These are phyloP conservation scores for Merluccius polli DNA, from an alignment of 2,797 vertebrate genomes.

Conservation along the genomic window DNA sequence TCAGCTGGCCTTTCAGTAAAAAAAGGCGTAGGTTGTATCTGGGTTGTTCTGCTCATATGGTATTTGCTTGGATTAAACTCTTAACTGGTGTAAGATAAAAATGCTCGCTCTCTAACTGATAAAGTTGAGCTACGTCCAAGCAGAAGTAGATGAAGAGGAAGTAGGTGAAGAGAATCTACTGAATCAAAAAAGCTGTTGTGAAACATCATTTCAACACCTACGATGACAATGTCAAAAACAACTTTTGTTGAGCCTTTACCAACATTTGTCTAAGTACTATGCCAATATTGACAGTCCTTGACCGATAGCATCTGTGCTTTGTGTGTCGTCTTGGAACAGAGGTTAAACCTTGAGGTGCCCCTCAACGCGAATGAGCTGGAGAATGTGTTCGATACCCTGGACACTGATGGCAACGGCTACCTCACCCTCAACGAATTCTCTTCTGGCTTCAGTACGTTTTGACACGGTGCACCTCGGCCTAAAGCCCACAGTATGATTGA, in stretches of 20 bases:
- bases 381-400: constrained; percentile 86
- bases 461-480: background rate
- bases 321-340: constrained; percentile 72
- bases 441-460: constrained; percentile 85
- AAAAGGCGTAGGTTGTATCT: background rate
- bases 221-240: background rate
- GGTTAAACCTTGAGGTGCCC: constrained; percentile 80
- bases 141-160: too few relatives aligned
- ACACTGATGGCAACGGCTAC: constrained; percentile 84
- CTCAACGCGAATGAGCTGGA: constrained; percentile 87
- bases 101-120: too few relatives aligned
- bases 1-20: constrained; percentile 35
- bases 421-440: constrained; percentile 89
- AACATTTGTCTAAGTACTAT: background rate
- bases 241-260: background rate
- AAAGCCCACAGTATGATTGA: background rate
- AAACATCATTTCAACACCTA: too few relatives aligned
- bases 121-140: too few relatives aligned
- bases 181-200: background rate
- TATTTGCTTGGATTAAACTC: constrained; percentile 2
- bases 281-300: constrained; percentile 27
- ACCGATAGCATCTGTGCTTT: constrained; percentile 40
- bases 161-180: background rate
- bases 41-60: background rate
- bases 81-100: too few relatives aligned